These are phyloP conservation scores for Drosophila emarginata DNA, from an alignment of 2,888 invertebrate species.

Conservation along the genomic window DNA sequence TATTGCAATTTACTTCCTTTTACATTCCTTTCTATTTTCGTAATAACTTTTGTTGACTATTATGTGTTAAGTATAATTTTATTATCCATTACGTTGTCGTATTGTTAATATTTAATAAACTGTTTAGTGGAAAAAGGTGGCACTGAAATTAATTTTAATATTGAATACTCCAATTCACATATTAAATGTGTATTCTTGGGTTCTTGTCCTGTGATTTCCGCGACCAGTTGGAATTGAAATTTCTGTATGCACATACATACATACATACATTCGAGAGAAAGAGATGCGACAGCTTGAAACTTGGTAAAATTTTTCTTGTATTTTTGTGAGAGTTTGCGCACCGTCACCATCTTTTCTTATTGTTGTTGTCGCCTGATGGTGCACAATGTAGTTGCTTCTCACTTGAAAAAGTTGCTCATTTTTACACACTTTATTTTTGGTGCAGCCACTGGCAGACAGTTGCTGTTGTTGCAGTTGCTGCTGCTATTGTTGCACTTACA, in stretches of 20 bases:
- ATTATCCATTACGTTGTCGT: no score
- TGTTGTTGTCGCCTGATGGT: conserved; percentile 38
- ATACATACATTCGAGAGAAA: not conserved
- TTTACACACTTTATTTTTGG: conserved; percentile 74
- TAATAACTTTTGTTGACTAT: no score
- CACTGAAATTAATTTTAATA: no score
- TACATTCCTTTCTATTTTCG: no score
- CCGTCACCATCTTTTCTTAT: conserved; percentile 32
- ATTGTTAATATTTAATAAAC: no score
- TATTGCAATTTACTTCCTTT: no score
- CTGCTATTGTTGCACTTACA: conserved; percentile 70
- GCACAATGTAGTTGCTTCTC: conserved; percentile 65
- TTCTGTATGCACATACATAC: conserved; percentile 48
- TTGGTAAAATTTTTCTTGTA: conserved; percentile 57
- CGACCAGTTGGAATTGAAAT: conserved; percentile 66
- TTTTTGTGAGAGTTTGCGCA: conserved; percentile 54
- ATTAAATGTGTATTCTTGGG: conserved; percentile 11
- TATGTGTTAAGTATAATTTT: no score
- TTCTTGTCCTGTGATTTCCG: conserved; percentile 66
- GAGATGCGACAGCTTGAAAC: conserved; percentile 27
- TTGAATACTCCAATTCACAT: conserved; percentile 19
- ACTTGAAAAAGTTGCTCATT: conserved; percentile 73
- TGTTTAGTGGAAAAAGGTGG: no score
- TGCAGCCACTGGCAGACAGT: conserved; percentile 50
- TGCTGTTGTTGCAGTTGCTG: conserved; percentile 46